These are phyloP conservation scores for Acanthiza pusilla DNA, from an alignment of 2,797 vertebrate genomes.

Conservation along the genomic window DNA sequence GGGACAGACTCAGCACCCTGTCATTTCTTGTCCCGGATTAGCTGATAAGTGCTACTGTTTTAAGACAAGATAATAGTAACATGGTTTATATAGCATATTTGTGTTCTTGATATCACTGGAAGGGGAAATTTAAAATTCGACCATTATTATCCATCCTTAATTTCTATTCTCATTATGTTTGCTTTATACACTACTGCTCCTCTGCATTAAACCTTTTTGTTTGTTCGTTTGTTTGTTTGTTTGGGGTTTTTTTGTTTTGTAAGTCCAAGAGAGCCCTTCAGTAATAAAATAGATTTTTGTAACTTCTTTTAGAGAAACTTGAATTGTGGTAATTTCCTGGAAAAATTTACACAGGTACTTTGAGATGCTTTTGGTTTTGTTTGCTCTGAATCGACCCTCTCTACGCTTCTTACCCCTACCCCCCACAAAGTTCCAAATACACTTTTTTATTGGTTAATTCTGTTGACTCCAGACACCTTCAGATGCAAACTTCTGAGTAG, in stretches of 20 bases:
- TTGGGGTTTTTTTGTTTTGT: not conserved
- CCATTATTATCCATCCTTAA: not conserved
- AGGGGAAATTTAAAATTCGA: not conserved
- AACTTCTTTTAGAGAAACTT: not conserved
- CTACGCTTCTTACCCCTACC: too few relatives aligned
- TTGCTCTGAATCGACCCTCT: not conserved
- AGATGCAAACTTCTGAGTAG: not conserved
- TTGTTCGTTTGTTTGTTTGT: not conserved
- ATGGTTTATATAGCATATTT: not conserved
- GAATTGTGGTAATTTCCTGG: not conserved
- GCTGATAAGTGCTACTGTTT: not conserved
- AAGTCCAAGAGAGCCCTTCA: not conserved
- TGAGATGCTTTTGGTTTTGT: not conserved
- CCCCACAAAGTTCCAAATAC: fast-evolving
- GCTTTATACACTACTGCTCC: not conserved
- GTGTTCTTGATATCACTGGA: not conserved
- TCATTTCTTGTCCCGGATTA: not conserved
- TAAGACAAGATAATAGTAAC: not conserved
- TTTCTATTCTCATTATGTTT: not conserved
- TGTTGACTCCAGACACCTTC: not conserved
- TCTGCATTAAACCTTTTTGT: not conserved
- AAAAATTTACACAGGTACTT: not conserved
- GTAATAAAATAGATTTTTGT: not conserved
- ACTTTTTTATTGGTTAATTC: not conserved
- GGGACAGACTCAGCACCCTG: not conserved